Conservation (phyloP, 2,113 vertebrate genomes). For the Gobiocypris rarus region DNA sequence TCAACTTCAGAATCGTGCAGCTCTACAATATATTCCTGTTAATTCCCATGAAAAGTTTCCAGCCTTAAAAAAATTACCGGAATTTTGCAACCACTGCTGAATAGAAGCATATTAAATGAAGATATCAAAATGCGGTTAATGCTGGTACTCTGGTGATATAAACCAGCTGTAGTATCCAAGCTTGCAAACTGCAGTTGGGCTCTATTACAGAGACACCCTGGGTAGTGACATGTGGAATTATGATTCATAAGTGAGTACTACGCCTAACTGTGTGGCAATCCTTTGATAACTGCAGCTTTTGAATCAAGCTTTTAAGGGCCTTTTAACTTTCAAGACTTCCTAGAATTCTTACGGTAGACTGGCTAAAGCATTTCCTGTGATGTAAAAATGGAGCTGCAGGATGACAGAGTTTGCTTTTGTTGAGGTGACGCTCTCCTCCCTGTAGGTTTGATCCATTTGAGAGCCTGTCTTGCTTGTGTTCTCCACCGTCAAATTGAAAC, state of each 20-base stretch:
- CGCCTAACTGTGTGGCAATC: background rate
- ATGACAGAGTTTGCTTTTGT: conserved; percentile 39
- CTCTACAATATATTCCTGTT: too few relatives aligned
- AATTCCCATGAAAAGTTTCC: too few relatives aligned
- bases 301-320: conserved; percentile 23
- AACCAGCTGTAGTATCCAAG: background rate
- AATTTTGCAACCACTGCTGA: background rate
- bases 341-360: conserved; percentile 1
- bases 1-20: too few relatives aligned
- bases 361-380: conserved; percentile 42
- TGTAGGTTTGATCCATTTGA: conserved; percentile 51
- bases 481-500: conserved; percentile 32
- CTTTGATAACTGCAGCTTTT: conserved; percentile 33
- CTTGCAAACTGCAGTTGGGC: background rate
- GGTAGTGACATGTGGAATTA: background rate
- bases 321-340: conserved; percentile 30
- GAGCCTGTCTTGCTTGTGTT: conserved; percentile 44
- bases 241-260: conserved; percentile 16
- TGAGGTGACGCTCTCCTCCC: conserved; percentile 38
- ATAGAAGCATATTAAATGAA: background rate
- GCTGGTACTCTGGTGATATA: background rate
- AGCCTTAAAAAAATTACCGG: too few relatives aligned
- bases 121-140: background rate
- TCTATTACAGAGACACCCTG: background rate
- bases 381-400: conserved; percentile 46